A percentile compares a stretch with the other conserved stretches of the same genome.
These are phyloP conservation scores for Platycnemis pennipes DNA, from an alignment of 2,888 invertebrate species.

Conservation along the genomic window DNA sequence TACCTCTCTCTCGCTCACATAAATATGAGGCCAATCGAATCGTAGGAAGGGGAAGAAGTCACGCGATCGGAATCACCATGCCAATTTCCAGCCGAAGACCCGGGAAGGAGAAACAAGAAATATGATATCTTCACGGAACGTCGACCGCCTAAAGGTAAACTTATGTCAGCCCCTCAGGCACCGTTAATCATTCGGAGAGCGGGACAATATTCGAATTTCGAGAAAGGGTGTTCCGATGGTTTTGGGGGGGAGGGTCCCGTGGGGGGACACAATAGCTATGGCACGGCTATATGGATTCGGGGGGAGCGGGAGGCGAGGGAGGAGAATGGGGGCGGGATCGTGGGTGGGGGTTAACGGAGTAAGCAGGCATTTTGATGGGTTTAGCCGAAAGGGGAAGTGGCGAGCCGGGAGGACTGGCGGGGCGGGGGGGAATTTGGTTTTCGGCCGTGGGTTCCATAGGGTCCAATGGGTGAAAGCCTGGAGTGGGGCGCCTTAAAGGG, in stretches of 20 bases:
- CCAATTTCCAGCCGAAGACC: neutral
- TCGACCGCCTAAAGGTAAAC: slow-evolving; percentile 55
- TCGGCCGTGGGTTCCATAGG: neutral
- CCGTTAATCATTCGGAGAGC: slow-evolving; percentile 56
- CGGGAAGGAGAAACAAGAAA: slow-evolving; percentile 37
- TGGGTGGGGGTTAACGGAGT: neutral
- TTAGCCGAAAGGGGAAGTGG: neutral
- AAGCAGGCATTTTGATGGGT: slow-evolving; percentile 52
- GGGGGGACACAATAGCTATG: slow-evolving; percentile 16
- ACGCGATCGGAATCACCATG: neutral
- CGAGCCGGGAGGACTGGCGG: neutral
- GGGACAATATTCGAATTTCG: slow-evolving; percentile 30
- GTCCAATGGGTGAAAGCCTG: neutral
- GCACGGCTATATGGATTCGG: slow-evolving; percentile 42
- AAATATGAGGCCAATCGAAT: neutral
- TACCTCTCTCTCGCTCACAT: neutral
- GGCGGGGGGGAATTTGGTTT: neutral
- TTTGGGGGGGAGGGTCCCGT: neutral
- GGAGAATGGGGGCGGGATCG: neutral
- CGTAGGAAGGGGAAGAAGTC: neutral
- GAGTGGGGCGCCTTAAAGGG: neutral
- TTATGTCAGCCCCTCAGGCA: slow-evolving; percentile 14
- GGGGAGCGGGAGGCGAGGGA: slow-evolving; percentile 12
- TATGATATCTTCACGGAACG: slow-evolving; percentile 62
- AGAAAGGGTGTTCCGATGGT: neutral